These are phyloP conservation scores for Zaprionus ghesquierei DNA, from an alignment of 1,140 invertebrate species.

Conservation along the genomic window DNA sequence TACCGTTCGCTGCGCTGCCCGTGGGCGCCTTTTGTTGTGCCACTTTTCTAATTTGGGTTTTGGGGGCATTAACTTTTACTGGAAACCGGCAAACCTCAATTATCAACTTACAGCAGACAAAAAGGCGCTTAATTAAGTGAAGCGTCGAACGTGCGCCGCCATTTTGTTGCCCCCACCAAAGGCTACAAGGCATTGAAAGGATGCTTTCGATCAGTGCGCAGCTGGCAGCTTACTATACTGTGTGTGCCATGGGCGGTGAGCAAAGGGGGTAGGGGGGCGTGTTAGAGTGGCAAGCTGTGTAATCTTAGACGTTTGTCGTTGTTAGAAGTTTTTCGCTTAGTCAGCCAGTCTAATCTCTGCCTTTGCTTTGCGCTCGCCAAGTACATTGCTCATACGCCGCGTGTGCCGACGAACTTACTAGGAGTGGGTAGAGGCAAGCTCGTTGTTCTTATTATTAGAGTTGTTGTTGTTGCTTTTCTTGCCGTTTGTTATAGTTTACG, in stretches of 20 bases:
- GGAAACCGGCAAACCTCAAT: constrained; percentile 69
- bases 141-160: constrained; percentile 64
- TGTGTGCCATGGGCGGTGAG: neutral
- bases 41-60: constrained; percentile 55
- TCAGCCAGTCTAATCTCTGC: constrained; percentile 22
- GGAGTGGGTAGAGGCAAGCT: neutral
- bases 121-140: constrained; percentile 76
- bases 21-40: constrained; percentile 44
- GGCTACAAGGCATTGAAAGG: neutral
- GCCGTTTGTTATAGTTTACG: constrained; percentile 15
- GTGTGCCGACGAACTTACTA: neutral
- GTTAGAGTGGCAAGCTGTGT: constrained; percentile 3
- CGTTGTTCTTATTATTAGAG: constrained; percentile 25
- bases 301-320: constrained; percentile 33
- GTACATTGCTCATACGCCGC: constrained; percentile 17
- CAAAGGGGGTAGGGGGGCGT: constrained; percentile 20
- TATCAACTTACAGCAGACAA: constrained; percentile 75
- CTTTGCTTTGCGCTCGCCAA: neutral
- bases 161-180: constrained; percentile 43
- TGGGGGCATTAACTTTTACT: constrained; percentile 67
- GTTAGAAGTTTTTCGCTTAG: constrained; percentile 34
- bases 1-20: constrained; percentile 1
- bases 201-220: constrained; percentile 36
- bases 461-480: constrained; percentile 21
- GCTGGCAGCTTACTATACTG: constrained; percentile 16